phyloP scores from a whole-genome alignment of 2,113 vertebrate genomes.

The Paraplagusia blochii region DNA sequence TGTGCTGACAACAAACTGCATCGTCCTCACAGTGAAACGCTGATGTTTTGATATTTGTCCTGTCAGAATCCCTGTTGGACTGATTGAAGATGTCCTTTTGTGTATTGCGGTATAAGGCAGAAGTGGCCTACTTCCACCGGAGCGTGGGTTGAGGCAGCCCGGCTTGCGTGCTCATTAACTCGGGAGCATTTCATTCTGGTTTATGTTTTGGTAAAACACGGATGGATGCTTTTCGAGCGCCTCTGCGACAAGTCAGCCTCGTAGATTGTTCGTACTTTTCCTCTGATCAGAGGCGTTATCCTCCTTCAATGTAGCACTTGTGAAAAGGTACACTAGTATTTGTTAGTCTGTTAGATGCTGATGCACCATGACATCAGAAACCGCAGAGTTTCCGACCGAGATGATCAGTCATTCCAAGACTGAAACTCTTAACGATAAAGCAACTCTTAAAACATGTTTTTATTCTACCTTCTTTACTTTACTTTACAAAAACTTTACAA shows the following conservation, averaged over 20 bases:
- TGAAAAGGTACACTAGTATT: neutral
- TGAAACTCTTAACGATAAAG: too few relatives aligned
- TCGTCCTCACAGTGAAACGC: constrained; percentile 32
- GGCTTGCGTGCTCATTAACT: constrained; percentile 1
- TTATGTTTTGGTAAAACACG: too few relatives aligned
- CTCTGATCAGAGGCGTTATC: neutral
- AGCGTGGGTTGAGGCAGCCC: neutral
- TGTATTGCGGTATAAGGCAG: constrained; percentile 7
- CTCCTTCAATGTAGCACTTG: constrained; percentile 16
- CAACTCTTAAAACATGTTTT: too few relatives aligned
- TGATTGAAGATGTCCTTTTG: constrained; percentile 22
- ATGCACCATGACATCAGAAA: too few relatives aligned
- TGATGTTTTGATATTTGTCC: constrained; percentile 16
- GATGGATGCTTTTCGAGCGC: too few relatives aligned
- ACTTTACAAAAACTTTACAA: too few relatives aligned
- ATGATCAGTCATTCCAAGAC: too few relatives aligned
- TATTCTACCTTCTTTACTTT: too few relatives aligned
- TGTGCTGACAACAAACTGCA: constrained; percentile 35
- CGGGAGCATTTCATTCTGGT: neutral
- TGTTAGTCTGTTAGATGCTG: too few relatives aligned
- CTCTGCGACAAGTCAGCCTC: neutral
- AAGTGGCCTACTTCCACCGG: constrained; percentile 2
- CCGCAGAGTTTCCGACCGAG: too few relatives aligned
- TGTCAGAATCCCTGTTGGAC: constrained; percentile 15
- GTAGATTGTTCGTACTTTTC: neutral